A percentile compares a stretch with the other conserved stretches of the same genome.
phyloP scores from a whole-genome alignment of 30 jellyfish, hydroid and myxozoan genomes.

The Aurelia sp. region DNA sequence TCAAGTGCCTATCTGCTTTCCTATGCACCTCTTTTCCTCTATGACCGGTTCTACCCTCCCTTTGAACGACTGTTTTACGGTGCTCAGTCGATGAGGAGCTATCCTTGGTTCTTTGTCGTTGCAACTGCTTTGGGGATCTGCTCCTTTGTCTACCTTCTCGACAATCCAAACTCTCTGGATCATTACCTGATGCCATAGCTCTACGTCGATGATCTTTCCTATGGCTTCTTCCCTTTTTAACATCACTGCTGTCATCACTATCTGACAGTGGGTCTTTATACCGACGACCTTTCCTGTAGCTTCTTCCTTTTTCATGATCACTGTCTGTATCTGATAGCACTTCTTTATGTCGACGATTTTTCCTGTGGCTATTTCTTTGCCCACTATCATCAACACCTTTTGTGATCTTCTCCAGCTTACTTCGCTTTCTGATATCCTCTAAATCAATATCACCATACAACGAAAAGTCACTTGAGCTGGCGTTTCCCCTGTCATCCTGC shows the following conservation, averaged over 20 bases:
- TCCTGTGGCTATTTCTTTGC: not conserved
- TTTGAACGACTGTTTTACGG: not conserved
- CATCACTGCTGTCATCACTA: not conserved
- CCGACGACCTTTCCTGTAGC: not conserved
- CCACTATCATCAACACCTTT: not conserved
- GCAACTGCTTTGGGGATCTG: not conserved
- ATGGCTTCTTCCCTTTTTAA: not conserved
- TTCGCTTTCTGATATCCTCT: constrained; percentile 1
- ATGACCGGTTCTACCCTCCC: not conserved
- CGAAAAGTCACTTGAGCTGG: constrained; percentile 45
- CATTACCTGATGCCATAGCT: not conserved
- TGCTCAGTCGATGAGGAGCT: not conserved
- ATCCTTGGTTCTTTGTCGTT: not conserved
- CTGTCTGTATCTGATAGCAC: not conserved
- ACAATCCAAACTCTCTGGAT: not conserved
- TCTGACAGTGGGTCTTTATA: not conserved
- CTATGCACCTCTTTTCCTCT: not conserved
- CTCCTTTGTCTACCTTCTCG: not conserved
- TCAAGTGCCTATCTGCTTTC: not conserved
- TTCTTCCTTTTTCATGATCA: not conserved
- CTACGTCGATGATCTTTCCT: not conserved
- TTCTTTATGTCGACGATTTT: not conserved
- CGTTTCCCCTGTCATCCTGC: not conserved
- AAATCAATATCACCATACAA: constrained; percentile 52
- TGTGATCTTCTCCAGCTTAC: not conserved